Conservation (phyloP, 2,113 vertebrate species). For the Rhineura floridana region DNA sequence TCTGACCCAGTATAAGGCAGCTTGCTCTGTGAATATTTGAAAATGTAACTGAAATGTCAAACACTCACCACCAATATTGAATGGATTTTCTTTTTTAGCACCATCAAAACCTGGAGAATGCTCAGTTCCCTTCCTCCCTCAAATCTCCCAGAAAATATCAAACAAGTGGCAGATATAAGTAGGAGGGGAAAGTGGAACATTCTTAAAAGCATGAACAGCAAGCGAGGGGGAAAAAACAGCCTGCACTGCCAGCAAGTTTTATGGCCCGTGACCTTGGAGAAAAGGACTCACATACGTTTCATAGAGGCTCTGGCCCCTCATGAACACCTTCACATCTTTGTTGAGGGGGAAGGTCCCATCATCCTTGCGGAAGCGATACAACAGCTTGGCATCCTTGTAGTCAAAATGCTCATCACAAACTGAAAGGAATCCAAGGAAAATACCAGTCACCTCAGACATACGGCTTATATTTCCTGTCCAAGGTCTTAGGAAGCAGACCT, state of each 20-base stretch:
- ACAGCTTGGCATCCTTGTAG: slow-evolving; percentile 87
- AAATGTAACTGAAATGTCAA: no score
- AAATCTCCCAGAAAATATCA: neutral
- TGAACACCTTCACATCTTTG: slow-evolving; percentile 84
- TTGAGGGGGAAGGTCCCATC: slow-evolving; percentile 87
- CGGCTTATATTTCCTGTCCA: neutral
- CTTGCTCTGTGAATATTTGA: no score
- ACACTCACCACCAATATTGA: neutral
- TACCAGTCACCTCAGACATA: neutral
- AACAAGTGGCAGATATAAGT: neutral
- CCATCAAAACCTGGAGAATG: neutral
- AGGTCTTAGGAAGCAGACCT: no score
- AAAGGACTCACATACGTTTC: slow-evolving; percentile 81
- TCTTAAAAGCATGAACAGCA: neutral
- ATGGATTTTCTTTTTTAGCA: no score
- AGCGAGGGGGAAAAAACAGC: neutral
- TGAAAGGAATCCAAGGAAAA: slow-evolving; percentile 33
- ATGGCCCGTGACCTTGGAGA: neutral
- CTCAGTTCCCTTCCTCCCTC: neutral
- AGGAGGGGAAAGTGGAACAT: neutral
- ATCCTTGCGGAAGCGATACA: slow-evolving; percentile 89
- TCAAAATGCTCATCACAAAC: slow-evolving; percentile 84
- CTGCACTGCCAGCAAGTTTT: fast-evolving
- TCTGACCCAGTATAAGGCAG: no score
- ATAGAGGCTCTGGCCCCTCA: slow-evolving; percentile 83